Evolutionary conservation across 2,797 vertebrate species (phyloP).

Genomic region (Schizopygopsis pylzovi): DNA sequence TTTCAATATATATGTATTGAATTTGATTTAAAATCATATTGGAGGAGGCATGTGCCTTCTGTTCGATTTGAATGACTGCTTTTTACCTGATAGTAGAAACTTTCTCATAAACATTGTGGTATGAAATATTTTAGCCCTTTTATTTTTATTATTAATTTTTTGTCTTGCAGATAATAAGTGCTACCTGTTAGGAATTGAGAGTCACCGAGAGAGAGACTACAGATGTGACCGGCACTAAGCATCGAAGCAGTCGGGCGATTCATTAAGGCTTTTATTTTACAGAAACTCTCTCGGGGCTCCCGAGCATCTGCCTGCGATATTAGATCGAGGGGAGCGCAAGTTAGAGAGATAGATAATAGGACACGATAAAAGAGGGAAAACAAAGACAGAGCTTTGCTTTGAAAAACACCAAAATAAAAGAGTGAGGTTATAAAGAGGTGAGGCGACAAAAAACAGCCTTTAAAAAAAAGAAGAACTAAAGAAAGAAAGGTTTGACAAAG

Average conservation of each 20-base stretch:
- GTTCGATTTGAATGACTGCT: background rate
- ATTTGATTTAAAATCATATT: background rate
- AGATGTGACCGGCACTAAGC: conserved; percentile 77
- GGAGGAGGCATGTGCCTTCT: background rate
- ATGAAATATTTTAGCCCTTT: conserved; percentile 10
- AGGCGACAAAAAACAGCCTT: conserved; percentile 44
- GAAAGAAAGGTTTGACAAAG: conserved; percentile 32
- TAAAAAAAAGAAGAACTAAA: background rate
- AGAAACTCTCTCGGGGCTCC: conserved; percentile 70
- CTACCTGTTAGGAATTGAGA: conserved; percentile 59
- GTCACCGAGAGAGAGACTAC: conserved; percentile 69
- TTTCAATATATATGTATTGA: too few species aligned
- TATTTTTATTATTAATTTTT: background rate
- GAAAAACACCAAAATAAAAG: conserved; percentile 64
- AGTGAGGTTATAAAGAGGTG: conserved; percentile 48
- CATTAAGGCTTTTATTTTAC: conserved; percentile 79
- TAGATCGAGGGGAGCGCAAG: conserved; percentile 57
- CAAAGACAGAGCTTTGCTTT: conserved; percentile 47
- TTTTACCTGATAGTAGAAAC: background rate
- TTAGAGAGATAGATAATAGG: conserved; percentile 33
- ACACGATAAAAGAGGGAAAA: conserved; percentile 53
- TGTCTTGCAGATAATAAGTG: conserved; percentile 1
- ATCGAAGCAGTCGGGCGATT: conserved; percentile 78
- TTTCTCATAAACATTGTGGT: background rate
- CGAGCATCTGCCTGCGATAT: conserved; percentile 78